phyloP scores from a whole-genome alignment of 1,140 invertebrate species.

The Eueides isabella region DNA sequence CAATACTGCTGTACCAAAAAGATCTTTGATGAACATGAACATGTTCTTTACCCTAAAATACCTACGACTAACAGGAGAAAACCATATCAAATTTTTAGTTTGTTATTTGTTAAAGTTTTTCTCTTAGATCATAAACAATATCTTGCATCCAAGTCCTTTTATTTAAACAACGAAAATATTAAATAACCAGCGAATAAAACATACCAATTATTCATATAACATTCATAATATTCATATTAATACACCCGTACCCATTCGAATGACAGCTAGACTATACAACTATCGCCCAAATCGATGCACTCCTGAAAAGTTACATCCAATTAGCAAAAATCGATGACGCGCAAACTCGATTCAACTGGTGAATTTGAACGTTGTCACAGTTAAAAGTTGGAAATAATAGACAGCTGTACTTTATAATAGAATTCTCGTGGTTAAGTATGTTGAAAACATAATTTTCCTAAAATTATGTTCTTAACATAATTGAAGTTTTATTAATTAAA shows the following conservation, averaged over 20 bases:
- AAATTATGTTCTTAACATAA: too few relatives aligned
- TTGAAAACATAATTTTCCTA: too few relatives aligned
- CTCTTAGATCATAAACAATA: too few relatives aligned
- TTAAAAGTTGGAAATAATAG: conserved; percentile 3
- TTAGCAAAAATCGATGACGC: conserved; percentile 69
- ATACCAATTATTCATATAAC: conserved; percentile 39
- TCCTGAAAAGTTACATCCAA: conserved; percentile 71
- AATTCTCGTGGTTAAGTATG: not conserved
- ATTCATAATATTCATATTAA: conserved; percentile 46
- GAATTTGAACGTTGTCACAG: conserved; percentile 48
- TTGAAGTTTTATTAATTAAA: too few relatives aligned
- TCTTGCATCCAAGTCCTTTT: not conserved
- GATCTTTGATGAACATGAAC: not conserved
- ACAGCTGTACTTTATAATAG: not conserved
- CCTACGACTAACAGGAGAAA: too few relatives aligned
- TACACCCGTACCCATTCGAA: conserved; percentile 20
- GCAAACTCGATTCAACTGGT: conserved; percentile 48
- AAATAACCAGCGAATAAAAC: conserved; percentile 21
- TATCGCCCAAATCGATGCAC: conserved; percentile 33
- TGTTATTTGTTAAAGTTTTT: too few relatives aligned
- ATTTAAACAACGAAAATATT: not conserved
- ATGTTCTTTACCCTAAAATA: not conserved
- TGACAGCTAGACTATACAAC: conserved; percentile 31
- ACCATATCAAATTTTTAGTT: too few relatives aligned
- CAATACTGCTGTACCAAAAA: not conserved